Conservation (phyloP, 1,140 invertebrate genomes). For the Conus ventricosus region DNA sequence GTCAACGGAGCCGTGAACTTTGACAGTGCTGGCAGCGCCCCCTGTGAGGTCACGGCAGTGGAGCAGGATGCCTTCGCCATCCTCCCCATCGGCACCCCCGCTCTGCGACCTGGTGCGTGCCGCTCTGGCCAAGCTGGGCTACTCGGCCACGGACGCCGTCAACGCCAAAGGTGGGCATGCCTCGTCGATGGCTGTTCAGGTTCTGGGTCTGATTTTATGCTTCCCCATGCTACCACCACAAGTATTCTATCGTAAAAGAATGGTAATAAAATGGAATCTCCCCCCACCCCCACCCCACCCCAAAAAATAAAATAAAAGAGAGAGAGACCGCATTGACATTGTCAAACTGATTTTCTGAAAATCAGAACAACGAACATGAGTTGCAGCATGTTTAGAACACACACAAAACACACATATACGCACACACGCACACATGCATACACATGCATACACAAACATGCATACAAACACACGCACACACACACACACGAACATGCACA, state of each 20-base stretch:
- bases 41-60: constrained; percentile 73
- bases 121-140: constrained; percentile 86
- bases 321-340: too few relatives aligned
- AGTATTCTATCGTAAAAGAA: neutral
- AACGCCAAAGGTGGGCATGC: constrained; percentile 84
- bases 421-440: too few relatives aligned
- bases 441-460: too few relatives aligned
- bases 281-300: too few relatives aligned
- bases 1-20: constrained; percentile 54
- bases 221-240: neutral
- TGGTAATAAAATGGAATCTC: neutral
- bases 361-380: too few relatives aligned
- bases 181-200: neutral
- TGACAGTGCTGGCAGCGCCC: constrained; percentile 51
- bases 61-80: constrained; percentile 95
- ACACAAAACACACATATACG: too few relatives aligned
- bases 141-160: constrained; percentile 83
- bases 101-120: constrained; percentile 89
- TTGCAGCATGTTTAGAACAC: too few relatives aligned
- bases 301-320: too few relatives aligned
- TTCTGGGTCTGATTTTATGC: neutral
- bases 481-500: too few relatives aligned
- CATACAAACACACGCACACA: too few relatives aligned
- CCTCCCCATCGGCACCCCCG: constrained; percentile 88
- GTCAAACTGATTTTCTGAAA: too few relatives aligned